Base-by-base conservation (phyloP, 2,113 vertebrate genomes). In the Eidolon helvum region DNA sequence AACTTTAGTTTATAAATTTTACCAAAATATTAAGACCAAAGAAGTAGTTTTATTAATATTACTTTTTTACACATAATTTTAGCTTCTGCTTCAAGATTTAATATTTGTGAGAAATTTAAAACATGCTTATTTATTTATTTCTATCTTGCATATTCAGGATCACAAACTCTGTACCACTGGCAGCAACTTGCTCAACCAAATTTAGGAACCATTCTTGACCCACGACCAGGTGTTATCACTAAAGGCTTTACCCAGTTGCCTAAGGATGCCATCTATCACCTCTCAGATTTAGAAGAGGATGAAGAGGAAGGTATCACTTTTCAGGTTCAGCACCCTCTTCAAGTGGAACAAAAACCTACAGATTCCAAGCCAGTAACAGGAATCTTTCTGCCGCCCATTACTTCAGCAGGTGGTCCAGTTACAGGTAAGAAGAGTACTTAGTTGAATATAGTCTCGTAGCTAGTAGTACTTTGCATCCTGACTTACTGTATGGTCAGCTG, bases 161-260 rank as follows among this genome's bases (percentile, higher is more conserved):
- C 99, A n/a, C 98, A 99, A 98, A 99, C 99, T 22, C 99, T 99
- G 65, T 99, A 99, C 93, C 99, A 99, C 21, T 99, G 99, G 99
- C 99, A 99, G 98, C 99, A 99, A 98, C 99, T 99, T 59, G 99
- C 99, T 83, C 99, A 99, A 94, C 99, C 99, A 48, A 99, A 99
- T 98, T 98, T 99, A 69, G 99, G 99, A 97, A 99, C 99, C 94
- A 99, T 99, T 98, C 98, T 99, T 94, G 99, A 99, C 97, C 99
- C 99, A 22, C 99, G 99, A 84, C 99, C 99, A 0, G 99, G 99
- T 9, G 99, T 99, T 43, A 99, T 99, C 83, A 99, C 99, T 30
- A 99, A 99, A 97, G 99, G 99, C 38, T 99, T 99, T 98, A 99
- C 99, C 4, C 99, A 99, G 2, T 97, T 99, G 43, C 97, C 98